phyloP scores from a whole-genome alignment of 2,888 invertebrate species.

The Aromia moschata region DNA sequence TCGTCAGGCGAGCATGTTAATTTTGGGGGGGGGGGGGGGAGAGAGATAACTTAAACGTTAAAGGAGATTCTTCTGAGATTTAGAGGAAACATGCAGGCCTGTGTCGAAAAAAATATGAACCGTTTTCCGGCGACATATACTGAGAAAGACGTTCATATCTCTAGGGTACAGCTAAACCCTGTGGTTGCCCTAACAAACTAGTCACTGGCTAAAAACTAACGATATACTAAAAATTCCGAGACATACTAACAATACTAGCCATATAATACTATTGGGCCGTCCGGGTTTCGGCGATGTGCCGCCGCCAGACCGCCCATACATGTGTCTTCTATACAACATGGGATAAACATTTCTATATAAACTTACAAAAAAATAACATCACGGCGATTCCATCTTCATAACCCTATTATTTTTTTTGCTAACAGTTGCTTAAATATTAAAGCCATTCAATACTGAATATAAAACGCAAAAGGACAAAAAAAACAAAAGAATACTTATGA shows the following conservation, averaged over 20 bases:
- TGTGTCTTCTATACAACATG: constrained; percentile 49
- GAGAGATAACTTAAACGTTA: constrained; percentile 31
- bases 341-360: constrained; percentile 56
- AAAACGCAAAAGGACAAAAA: constrained; percentile 45
- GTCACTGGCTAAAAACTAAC: constrained; percentile 60
- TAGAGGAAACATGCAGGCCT: constrained; percentile 43
- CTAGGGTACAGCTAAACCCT: constrained; percentile 64
- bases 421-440: constrained; percentile 55
- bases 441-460: constrained; percentile 61
- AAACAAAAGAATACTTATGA: constrained; percentile 39
- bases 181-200: constrained; percentile 63
- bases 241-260: constrained; percentile 60
- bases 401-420: constrained; percentile 47
- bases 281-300: constrained; percentile 6
- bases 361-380: constrained; percentile 62
- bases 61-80: constrained; percentile 41
- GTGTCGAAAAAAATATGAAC: constrained; percentile 44
- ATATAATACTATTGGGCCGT: constrained; percentile 51
- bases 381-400: constrained; percentile 52
- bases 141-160: constrained; percentile 53
- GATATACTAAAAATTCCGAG: constrained; percentile 58
- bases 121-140: constrained; percentile 33
- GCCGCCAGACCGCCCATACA: constrained; percentile 34
- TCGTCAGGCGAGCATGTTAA: constrained; percentile 48
- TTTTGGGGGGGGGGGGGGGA: constrained; percentile 33